Conservation (phyloP, 2,888 invertebrate species). For the Rotaria socialis region DNA sequence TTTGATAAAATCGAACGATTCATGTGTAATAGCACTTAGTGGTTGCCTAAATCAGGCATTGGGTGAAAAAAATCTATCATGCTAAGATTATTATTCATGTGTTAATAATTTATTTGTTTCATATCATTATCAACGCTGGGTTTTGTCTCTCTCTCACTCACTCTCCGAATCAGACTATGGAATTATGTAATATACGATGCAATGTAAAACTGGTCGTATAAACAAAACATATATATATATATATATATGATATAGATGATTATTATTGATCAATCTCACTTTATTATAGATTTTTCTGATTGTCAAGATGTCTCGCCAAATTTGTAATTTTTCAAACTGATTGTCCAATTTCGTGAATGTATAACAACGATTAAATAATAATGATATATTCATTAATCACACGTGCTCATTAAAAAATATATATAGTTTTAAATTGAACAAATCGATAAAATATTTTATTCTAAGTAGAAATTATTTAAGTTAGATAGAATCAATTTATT, state of each 20-base stretch:
- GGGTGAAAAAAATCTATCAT: background rate
- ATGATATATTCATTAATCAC: too few species aligned
- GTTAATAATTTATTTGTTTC: background rate
- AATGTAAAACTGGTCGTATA: too few species aligned
- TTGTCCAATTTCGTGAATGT: too few species aligned
- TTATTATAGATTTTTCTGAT: background rate
- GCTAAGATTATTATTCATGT: background rate
- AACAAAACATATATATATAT: background rate
- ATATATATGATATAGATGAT: background rate
- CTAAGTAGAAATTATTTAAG: too few species aligned
- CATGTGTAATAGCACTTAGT: background rate
- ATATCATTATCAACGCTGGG: background rate
- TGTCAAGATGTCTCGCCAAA: too few species aligned
- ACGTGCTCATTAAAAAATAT: background rate
- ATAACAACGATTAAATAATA: too few species aligned
- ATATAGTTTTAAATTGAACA: too few species aligned
- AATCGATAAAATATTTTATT: too few species aligned
- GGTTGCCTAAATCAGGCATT: background rate
- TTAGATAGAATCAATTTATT: too few species aligned
- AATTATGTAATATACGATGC: background rate
- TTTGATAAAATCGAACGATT: background rate
- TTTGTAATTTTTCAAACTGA: too few species aligned
- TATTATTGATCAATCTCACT: slow-evolving; percentile 11
- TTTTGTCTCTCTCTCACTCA: background rate
- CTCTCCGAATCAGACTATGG: background rate